These are phyloP conservation scores for Melanotus villosus DNA, from an alignment of 2,888 invertebrate genomes.

Conservation along the genomic window DNA sequence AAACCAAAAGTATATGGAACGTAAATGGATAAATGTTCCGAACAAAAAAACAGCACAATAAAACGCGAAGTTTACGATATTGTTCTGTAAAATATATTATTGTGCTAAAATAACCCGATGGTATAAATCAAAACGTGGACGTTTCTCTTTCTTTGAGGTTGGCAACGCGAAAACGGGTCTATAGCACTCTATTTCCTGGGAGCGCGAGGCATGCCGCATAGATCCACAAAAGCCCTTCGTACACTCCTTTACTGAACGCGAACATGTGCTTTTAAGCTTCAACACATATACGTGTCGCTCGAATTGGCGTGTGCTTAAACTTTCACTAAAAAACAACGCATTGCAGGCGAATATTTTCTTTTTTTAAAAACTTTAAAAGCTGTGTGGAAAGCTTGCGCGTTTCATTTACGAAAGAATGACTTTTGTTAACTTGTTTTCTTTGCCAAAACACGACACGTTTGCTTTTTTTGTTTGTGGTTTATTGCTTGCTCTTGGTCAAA, in stretches of 20 bases:
- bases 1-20: slow-evolving; percentile 47
- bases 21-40: slow-evolving; percentile 52
- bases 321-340: background rate
- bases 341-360: background rate
- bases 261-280: slow-evolving; percentile 31
- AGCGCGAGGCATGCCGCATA: slow-evolving; percentile 19
- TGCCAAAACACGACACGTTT: no score
- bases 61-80: slow-evolving; percentile 54
- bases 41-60: slow-evolving; percentile 52
- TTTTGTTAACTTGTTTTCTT: no score
- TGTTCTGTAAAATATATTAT: slow-evolving; percentile 57
- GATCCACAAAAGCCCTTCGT: slow-evolving; percentile 26
- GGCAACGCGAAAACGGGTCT: slow-evolving; percentile 47
- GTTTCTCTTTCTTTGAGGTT: slow-evolving; percentile 50
- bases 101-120: slow-evolving; percentile 55
- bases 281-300: slow-evolving; percentile 11
- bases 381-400: background rate
- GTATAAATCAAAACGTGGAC: slow-evolving; percentile 54
- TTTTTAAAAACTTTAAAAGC: background rate
- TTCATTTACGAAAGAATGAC: background rate
- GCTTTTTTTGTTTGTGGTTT: no score
- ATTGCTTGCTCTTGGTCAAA: no score
- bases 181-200: slow-evolving; percentile 46
- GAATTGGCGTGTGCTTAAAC: background rate
- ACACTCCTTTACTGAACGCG: slow-evolving; percentile 16